Percentiles rank a stretch among this genome's conserved stretches.
These are phyloP conservation scores for Cheilosia variabilis DNA, from an alignment of 2,888 invertebrate genomes.

Conservation along the genomic window DNA sequence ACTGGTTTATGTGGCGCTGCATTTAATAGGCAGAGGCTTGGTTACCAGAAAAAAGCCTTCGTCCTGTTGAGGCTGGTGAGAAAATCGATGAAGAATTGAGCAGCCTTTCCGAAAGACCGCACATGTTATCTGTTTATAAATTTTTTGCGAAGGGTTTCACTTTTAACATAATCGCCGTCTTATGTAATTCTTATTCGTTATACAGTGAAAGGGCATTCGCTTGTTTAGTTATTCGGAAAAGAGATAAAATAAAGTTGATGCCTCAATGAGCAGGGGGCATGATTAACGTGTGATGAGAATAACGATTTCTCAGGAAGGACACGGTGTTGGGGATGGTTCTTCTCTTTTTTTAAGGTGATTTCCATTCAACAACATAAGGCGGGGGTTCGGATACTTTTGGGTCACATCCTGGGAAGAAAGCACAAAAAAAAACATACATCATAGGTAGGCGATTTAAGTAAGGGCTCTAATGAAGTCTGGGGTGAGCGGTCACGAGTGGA, in stretches of 20 bases:
- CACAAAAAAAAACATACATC: too few relatives aligned
- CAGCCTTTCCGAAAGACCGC: constrained; percentile 73
- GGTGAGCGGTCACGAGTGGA: too few relatives aligned
- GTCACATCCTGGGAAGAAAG: not conserved
- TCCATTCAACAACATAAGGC: not conserved
- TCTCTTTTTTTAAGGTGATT: constrained; percentile 6
- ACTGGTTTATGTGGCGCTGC: constrained; percentile 59
- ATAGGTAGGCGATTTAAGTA: too few relatives aligned
- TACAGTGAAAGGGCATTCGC: constrained; percentile 61
- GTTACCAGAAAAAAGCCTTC: constrained; percentile 4
- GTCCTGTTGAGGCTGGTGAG: constrained; percentile 54
- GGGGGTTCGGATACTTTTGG: not conserved
- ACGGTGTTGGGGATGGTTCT: not conserved
- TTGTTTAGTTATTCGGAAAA: constrained; percentile 51
- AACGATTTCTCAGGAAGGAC: constrained; percentile 31
- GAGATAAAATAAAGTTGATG: constrained; percentile 29
- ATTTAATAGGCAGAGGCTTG: constrained; percentile 18
- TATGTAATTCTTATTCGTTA: constrained; percentile 32
- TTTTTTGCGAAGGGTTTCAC: constrained; percentile 55
- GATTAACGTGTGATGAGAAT: constrained; percentile 34
- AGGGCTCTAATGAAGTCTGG: too few relatives aligned
- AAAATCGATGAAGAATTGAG: constrained; percentile 74
- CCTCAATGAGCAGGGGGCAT: constrained; percentile 48
- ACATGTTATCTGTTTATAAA: constrained; percentile 60
- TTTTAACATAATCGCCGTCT: constrained; percentile 49